These are phyloP conservation scores for Phymastichus coffea DNA, from an alignment of 1,140 invertebrate genomes.

Conservation along the genomic window DNA sequence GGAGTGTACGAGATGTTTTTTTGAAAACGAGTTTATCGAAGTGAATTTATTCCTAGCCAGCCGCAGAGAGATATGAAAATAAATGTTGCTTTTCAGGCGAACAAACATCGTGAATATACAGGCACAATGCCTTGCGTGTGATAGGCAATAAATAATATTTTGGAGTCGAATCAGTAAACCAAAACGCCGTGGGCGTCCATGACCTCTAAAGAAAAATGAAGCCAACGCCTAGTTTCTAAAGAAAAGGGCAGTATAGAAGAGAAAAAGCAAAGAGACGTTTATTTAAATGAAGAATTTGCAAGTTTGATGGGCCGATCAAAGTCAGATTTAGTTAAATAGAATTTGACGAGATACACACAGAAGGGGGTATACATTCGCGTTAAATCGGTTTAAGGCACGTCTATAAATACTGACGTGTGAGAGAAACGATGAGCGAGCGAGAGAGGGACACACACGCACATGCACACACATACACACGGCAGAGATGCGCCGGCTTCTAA, in stretches of 20 bases:
- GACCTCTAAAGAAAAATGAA: not conserved
- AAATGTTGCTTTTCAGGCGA: no score
- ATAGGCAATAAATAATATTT: not conserved
- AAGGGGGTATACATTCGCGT: conserved; percentile 38
- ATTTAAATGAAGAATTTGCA: not conserved
- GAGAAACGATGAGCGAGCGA: conserved; percentile 31
- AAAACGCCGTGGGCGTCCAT: not conserved
- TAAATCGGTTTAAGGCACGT: conserved; percentile 57
- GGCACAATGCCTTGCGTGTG: not conserved
- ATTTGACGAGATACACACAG: not conserved
- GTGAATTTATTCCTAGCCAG: no score
- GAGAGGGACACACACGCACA: conserved; percentile 3
- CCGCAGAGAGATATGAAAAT: no score
- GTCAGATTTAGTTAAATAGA: not conserved
- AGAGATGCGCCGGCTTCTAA: not conserved
- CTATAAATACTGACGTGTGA: conserved; percentile 52
- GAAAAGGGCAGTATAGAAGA: not conserved
- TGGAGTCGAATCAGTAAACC: no score
- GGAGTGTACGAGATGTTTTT: no score
- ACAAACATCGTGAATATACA: no score
- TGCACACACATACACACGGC: not conserved
- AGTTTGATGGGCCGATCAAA: not conserved
- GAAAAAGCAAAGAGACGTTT: not conserved
- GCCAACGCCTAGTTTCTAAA: not conserved
- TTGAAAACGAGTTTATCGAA: no score